Conservation (phyloP, 2,797 vertebrate genomes). For the Peromyscus eremicus region DNA sequence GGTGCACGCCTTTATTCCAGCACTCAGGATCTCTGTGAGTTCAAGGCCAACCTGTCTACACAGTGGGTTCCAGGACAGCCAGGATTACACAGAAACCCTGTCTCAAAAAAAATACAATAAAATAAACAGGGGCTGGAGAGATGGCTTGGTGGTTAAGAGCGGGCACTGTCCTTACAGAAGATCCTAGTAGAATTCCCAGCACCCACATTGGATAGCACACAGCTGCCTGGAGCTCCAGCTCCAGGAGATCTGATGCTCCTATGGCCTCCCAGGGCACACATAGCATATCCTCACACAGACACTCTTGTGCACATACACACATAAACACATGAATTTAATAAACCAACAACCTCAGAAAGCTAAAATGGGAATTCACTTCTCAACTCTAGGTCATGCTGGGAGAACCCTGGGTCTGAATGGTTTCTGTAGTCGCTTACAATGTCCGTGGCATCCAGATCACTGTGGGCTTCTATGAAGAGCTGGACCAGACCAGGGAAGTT, state of each 20-base stretch:
- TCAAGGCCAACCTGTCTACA: not conserved
- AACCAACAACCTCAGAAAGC: not conserved
- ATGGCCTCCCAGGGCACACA: not conserved
- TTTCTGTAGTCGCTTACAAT: constrained; percentile 88
- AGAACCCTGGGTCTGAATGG: not conserved
- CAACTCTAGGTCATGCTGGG: not conserved
- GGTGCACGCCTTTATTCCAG: not conserved
- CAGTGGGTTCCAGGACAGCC: not conserved
- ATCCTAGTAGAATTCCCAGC: not conserved
- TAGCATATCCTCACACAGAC: not conserved
- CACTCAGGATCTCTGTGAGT: not conserved
- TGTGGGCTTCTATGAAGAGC: constrained; percentile 89
- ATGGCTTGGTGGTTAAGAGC: not conserved
- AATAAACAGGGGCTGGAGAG: not conserved
- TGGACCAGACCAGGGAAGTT: constrained; percentile 90
- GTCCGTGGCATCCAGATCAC: constrained; percentile 92
- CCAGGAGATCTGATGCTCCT: not conserved
- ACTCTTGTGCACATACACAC: not conserved
- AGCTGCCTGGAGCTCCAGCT: not conserved
- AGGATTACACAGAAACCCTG: not conserved
- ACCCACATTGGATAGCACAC: not conserved
- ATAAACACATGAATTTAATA: not conserved
- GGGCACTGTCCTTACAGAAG: not conserved
- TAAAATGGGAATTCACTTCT: not conserved
- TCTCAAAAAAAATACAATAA: not conserved